Percentiles rank a stretch among this genome's conserved stretches.
Evolutionary conservation across 2,113 vertebrate genomes (phyloP).

Genomic region (Amblyornis subalaris): DNA sequence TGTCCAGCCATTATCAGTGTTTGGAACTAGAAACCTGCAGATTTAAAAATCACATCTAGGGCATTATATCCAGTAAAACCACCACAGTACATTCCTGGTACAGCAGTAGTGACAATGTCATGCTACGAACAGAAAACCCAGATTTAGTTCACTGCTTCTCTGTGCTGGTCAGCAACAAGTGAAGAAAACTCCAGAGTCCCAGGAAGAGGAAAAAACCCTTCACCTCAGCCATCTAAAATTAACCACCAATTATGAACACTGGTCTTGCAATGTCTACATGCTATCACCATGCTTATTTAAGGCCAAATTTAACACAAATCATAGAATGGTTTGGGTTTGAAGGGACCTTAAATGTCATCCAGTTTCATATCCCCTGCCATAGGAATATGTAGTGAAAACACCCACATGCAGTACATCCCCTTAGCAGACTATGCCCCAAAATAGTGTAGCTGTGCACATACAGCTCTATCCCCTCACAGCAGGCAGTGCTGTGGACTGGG

Average conservation of each 20-base stretch:
- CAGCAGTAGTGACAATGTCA: neutral
- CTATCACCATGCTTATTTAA: neutral
- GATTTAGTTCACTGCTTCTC: neutral
- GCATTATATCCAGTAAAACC: neutral
- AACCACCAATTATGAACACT: neutral
- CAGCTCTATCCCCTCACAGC: neutral
- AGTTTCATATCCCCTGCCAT: neutral
- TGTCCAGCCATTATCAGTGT: neutral
- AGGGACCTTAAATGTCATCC: neutral
- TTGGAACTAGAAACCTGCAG: neutral
- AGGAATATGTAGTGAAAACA: neutral
- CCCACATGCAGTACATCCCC: fast-evolving
- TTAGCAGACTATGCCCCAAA: neutral
- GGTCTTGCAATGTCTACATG: neutral
- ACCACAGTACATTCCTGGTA: neutral
- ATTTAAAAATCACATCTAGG: neutral
- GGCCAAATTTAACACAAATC: neutral
- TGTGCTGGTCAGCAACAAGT: neutral
- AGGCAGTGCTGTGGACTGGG: neutral
- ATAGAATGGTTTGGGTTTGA: neutral
- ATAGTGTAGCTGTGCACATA: fast-evolving
- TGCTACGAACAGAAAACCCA: neutral
- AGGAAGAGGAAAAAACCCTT: neutral
- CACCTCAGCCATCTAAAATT: neutral
- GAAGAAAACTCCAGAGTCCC: neutral